A percentile compares a stretch with the other conserved stretches of the same genome.
phyloP scores from a whole-genome alignment of 2,888 invertebrate species.

The Acrocera orbiculus region DNA sequence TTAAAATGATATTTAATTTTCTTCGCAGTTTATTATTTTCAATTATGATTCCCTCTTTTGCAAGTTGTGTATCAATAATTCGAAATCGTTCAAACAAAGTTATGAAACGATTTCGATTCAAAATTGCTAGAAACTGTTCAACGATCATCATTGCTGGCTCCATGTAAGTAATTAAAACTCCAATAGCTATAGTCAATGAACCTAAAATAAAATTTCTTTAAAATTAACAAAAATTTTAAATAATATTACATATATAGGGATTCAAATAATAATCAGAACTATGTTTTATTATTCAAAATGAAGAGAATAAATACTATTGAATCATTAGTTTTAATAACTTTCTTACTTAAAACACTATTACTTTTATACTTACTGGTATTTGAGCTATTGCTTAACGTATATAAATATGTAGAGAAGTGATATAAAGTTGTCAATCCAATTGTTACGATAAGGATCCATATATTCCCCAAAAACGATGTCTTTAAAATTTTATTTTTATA shows the following conservation, averaged over 20 bases:
- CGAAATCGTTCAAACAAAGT: constrained; percentile 24
- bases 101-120: constrained; percentile 23
- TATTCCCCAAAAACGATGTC: constrained; percentile 6
- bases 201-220: constrained; percentile 15
- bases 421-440: constrained; percentile 3
- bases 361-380: neutral
- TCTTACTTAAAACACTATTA: neutral
- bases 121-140: constrained; percentile 24
- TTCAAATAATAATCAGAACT: too few species aligned
- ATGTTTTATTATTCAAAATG: too few species aligned
- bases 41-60: constrained; percentile 20
- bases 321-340: too few species aligned
- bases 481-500: constrained; percentile 6
- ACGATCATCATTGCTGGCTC: constrained; percentile 28
- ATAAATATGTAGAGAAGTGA: constrained; percentile 4
- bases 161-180: constrained; percentile 28
- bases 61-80: constrained; percentile 23
- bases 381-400: neutral
- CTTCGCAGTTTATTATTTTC: constrained; percentile 18
- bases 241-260: too few species aligned
- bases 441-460: constrained; percentile 3
- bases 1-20: constrained; percentile 21
- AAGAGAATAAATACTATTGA: too few species aligned
- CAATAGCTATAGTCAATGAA: constrained; percentile 29
- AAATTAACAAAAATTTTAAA: neutral